Percentiles rank a stretch among this genome's conserved stretches.
phyloP scores from a whole-genome alignment of 2,888 invertebrate species.

The Nemapogon koenigi region DNA sequence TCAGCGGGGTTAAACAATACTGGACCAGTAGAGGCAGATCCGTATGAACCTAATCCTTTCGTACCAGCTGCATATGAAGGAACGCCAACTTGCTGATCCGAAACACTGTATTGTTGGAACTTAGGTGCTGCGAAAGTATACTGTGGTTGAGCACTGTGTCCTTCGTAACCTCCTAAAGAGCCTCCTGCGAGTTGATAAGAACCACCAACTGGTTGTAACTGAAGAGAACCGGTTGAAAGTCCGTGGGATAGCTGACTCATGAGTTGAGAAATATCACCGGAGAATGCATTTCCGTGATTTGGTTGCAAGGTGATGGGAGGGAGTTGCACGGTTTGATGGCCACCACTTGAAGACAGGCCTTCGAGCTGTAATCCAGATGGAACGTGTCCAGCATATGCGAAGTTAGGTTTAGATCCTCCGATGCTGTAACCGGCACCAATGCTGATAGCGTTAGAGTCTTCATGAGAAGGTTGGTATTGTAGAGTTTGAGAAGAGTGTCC shows the following conservation, averaged over 20 bases:
- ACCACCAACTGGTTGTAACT: conserved; percentile 32
- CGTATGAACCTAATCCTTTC: conserved; percentile 50
- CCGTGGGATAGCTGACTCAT: conserved; percentile 50
- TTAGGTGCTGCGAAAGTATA: conserved; percentile 34
- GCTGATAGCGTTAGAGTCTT: conserved; percentile 46
- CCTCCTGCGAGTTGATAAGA: conserved; percentile 24
- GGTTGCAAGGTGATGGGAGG: conserved; percentile 44
- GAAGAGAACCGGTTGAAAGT: conserved; percentile 38
- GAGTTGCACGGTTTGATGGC: conserved; percentile 29
- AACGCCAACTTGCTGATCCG: conserved; percentile 30
- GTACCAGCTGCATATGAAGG: conserved; percentile 45
- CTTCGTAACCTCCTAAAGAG: conserved; percentile 31
- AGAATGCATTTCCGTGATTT: conserved; percentile 28
- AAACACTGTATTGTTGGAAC: conserved; percentile 34
- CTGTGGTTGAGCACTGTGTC: conserved; percentile 35
- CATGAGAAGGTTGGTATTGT: conserved; percentile 22
- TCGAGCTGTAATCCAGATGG: conserved; percentile 27
- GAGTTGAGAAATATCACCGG: conserved; percentile 40
- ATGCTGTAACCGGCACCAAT: conserved; percentile 56
- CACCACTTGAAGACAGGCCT: conserved; percentile 30
- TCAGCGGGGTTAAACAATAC: conserved; percentile 42
- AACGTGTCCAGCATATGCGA: conserved; percentile 29
- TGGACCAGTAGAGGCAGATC: conserved; percentile 38
- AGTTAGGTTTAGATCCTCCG: conserved; percentile 45
- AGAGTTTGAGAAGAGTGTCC: conserved; percentile 18